Conservation (phyloP, 37 sponge, comb jelly and placozoan genomes). For the Tethya wilhelma region DNA sequence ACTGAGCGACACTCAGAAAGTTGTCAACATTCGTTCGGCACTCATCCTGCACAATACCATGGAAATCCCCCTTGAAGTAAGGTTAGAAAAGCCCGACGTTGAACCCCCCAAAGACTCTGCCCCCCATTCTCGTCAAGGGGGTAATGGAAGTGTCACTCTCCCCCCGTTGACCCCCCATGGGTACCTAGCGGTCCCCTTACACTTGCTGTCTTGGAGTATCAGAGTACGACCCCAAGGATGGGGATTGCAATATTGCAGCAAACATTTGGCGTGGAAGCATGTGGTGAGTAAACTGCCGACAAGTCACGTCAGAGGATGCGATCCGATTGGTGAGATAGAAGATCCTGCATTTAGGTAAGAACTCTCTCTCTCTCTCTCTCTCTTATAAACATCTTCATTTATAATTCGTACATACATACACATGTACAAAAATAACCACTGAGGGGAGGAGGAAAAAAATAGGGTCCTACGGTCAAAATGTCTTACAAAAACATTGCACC, state of each 20-base stretch:
- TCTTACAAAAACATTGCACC: too few relatives aligned
- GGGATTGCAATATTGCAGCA: slow-evolving; percentile 69
- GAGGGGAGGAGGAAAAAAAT: too few relatives aligned
- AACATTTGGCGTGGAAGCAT: slow-evolving; percentile 65
- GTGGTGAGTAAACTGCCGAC: slow-evolving; percentile 15
- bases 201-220: slow-evolving; percentile 63
- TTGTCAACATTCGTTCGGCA: slow-evolving; percentile 89
- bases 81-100: slow-evolving; percentile 38
- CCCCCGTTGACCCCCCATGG: slow-evolving; percentile 41
- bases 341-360: slow-evolving; percentile 44
- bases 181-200: slow-evolving; percentile 75
- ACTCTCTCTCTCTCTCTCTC: too few relatives aligned
- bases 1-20: slow-evolving; percentile 77
- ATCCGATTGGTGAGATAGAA: slow-evolving; percentile 32
- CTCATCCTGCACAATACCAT: slow-evolving; percentile 80
- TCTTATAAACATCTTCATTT: too few relatives aligned
- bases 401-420: neutral
- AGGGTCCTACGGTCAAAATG: too few relatives aligned
- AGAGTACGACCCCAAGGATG: slow-evolving; percentile 73
- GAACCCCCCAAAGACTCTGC: neutral
- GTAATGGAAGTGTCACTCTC: slow-evolving; percentile 13
- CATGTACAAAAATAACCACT: neutral
- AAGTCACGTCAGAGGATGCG: slow-evolving; percentile 41
- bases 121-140: neutral
- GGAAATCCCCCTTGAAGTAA: slow-evolving; percentile 78